Evolutionary conservation across 2,113 vertebrate genomes (phyloP).

Genomic region (Ailurus styani): DNA sequence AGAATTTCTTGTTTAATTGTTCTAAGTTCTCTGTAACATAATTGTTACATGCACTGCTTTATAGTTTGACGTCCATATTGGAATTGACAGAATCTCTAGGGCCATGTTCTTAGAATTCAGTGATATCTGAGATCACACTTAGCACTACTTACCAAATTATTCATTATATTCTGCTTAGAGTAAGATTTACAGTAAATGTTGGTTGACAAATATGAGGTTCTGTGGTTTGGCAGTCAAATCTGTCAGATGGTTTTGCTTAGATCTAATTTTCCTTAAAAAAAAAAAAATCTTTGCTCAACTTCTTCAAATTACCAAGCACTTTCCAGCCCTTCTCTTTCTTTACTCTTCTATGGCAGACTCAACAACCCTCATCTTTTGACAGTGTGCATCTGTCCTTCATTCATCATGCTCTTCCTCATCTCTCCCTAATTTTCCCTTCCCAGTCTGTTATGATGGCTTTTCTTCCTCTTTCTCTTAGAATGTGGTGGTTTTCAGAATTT

Average conservation of each 20-base stretch:
- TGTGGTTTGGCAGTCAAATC: slow-evolving; percentile 62
- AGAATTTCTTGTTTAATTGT: background rate
- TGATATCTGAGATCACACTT: slow-evolving; percentile 37
- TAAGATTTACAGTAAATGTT: slow-evolving; percentile 19
- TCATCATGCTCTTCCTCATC: background rate
- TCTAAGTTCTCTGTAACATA: background rate
- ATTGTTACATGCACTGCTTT: background rate
- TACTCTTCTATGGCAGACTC: background rate
- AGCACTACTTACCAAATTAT: slow-evolving; percentile 38
- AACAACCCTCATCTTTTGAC: background rate
- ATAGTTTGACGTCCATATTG: background rate
- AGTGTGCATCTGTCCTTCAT: background rate
- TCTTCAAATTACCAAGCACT: background rate
- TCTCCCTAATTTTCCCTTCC: background rate
- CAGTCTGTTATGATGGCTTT: background rate
- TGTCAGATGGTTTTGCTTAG: slow-evolving; percentile 58
- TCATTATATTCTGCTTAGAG: slow-evolving; percentile 37
- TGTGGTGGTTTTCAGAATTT: background rate
- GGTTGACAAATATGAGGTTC: slow-evolving; percentile 63
- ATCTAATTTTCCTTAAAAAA: background rate
- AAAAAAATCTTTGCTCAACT: background rate
- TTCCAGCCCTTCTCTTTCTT: background rate
- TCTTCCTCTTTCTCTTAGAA: background rate
- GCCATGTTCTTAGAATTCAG: background rate
- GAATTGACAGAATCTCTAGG: background rate